Evolutionary conservation across 2,888 invertebrate genomes (phyloP).

Genomic region (Villa cingulata): DNA sequence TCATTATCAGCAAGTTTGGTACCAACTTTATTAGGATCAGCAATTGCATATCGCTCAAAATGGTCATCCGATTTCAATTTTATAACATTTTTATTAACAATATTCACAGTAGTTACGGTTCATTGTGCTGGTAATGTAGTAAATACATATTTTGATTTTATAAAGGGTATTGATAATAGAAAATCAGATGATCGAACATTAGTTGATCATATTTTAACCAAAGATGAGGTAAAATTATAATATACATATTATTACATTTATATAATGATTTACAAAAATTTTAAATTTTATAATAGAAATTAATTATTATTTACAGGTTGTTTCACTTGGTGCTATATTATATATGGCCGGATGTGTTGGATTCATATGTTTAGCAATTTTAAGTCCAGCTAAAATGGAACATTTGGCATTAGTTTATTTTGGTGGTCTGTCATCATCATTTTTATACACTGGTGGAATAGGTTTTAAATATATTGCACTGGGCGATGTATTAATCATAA

Average conservation of each 20-base stretch:
- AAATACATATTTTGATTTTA: conserved; percentile 91
- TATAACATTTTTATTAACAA: conserved; percentile 63
- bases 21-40: conserved; percentile 81
- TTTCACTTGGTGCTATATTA: conserved; percentile 74
- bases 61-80: conserved; percentile 64
- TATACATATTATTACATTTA: background rate
- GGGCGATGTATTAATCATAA: conserved; percentile 81
- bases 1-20: conserved; percentile 82
- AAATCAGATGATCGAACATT: conserved; percentile 89
- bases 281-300: conserved; percentile 1
- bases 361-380: conserved; percentile 57
- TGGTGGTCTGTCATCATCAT: conserved; percentile 87
- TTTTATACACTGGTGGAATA: conserved; percentile 92
- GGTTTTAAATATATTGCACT: conserved; percentile 91
- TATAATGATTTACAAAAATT: background rate
- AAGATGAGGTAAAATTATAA: conserved; percentile 42
- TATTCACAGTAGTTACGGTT: conserved; percentile 77
- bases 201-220: conserved; percentile 80
- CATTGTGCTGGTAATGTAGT: conserved; percentile 95
- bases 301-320: conserved; percentile 46
- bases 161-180: conserved; percentile 83
- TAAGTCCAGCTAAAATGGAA: conserved; percentile 88
- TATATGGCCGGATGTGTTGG: conserved; percentile 78
- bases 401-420: conserved; percentile 89
- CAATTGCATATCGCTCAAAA: conserved; percentile 71